Percentiles rank a stretch among this genome's conserved stretches.
Conservation (phyloP, 2,113 vertebrate species). For the Cyphomyrus plagiostoma region DNA sequence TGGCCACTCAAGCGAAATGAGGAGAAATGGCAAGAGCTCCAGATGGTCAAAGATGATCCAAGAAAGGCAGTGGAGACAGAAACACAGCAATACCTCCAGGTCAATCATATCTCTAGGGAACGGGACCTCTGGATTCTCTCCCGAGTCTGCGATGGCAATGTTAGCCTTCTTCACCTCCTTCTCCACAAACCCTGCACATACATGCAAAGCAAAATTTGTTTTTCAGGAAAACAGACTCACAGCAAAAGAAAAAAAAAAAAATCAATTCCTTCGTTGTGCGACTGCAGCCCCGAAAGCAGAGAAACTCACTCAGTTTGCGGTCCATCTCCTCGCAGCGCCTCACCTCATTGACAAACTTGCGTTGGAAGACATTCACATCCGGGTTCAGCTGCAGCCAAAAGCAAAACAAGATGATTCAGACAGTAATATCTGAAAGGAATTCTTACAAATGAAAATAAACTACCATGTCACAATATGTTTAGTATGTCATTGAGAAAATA, state of each 20-base stretch:
- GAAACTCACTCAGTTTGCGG: constrained; percentile 78
- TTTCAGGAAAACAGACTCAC: not conserved
- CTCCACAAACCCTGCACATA: constrained; percentile 84
- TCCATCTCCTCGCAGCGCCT: constrained; percentile 92
- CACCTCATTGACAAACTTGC: constrained; percentile 93
- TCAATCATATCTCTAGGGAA: constrained; percentile 99
- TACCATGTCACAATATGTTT: not conserved
- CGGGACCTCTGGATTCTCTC: constrained; percentile 94
- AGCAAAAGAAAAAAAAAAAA: not conserved
- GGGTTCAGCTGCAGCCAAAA: constrained; percentile 75
- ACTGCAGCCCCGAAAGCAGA: not conserved
- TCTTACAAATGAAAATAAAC: not conserved
- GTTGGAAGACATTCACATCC: constrained; percentile 90
- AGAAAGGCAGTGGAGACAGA: not conserved
- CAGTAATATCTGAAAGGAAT: not conserved
- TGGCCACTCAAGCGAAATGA: not conserved
- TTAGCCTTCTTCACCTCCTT: constrained; percentile 95
- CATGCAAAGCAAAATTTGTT: not conserved
- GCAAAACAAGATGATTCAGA: not conserved
- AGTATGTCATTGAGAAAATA: not conserved
- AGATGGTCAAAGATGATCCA: not conserved
- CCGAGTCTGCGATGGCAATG: constrained; percentile 85
- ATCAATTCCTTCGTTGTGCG: not conserved
- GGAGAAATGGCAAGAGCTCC: not conserved
- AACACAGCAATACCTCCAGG: constrained; percentile 72